Percentiles rank a stretch among this genome's conserved stretches.
phyloP scores from a whole-genome alignment of 1,140 invertebrate genomes.

The Drosophila novamexicana region DNA sequence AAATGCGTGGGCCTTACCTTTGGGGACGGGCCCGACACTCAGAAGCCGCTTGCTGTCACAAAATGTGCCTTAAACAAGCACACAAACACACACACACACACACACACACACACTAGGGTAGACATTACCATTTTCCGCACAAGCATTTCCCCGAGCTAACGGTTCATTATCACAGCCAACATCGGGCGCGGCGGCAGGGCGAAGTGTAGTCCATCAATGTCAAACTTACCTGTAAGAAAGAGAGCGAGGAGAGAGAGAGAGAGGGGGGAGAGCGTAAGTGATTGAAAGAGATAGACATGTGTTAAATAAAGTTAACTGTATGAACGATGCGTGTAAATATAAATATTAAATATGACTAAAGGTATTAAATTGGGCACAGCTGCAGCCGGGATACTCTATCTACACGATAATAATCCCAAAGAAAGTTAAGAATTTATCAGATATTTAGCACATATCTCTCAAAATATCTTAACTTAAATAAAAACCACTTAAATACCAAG shows the following conservation, averaged over 20 bases:
- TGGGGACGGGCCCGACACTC: not conserved
- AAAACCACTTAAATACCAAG: too few relatives aligned
- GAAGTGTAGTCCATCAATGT: conserved; percentile 75
- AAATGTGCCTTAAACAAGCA: conserved; percentile 2
- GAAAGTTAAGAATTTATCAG: too few relatives aligned
- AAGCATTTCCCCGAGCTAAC: conserved; percentile 4
- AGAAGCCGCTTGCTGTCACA: not conserved
- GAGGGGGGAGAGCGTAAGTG: conserved; percentile 12
- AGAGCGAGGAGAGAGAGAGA: conserved; percentile 23
- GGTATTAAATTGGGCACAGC: not conserved
- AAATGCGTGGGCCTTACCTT: conserved; percentile 13
- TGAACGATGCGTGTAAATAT: conserved; percentile 50
- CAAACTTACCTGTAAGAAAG: conserved; percentile 72
- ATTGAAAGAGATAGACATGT: conserved; percentile 48
- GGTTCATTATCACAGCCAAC: conserved; percentile 33
- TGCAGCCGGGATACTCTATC: not conserved
- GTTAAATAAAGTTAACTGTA: conserved; percentile 30
- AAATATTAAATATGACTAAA: conserved; percentile 37
- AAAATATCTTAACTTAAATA: too few relatives aligned
- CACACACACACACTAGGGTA: not conserved
- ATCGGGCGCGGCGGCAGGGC: conserved; percentile 1
- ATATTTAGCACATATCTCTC: too few relatives aligned
- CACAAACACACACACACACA: not conserved
- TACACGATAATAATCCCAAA: too few relatives aligned
- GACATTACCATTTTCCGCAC: not conserved